These are phyloP conservation scores for Trematocara caparti DNA, from an alignment of 2,797 vertebrate genomes.

Conservation along the genomic window DNA sequence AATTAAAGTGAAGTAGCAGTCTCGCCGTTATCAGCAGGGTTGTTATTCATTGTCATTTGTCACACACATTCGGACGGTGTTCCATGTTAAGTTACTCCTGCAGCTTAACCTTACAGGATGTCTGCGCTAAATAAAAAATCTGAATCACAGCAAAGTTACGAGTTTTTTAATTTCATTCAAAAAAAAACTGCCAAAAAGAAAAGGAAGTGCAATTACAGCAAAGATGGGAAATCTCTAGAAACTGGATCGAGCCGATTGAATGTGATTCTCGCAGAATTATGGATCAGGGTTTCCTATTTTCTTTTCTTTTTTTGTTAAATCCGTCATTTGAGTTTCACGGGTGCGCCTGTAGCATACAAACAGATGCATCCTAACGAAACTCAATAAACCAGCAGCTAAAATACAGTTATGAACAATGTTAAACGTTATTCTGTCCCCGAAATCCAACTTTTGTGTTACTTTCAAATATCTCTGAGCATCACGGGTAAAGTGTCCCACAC, in stretches of 20 bases:
- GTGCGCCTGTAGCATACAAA: neutral
- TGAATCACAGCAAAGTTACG: neutral
- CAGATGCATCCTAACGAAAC: neutral
- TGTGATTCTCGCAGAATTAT: neutral
- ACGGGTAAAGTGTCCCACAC: neutral
- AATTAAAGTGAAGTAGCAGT: too few relatives aligned
- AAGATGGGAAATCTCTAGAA: neutral
- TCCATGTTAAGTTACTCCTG: neutral
- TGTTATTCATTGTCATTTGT: too few relatives aligned
- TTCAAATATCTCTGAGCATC: neutral
- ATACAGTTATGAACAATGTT: neutral
- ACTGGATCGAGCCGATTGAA: neutral
- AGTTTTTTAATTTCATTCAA: rapidly evolving
- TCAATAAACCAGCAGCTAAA: neutral
- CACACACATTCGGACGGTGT: neutral
- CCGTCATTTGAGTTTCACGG: rapidly evolving
- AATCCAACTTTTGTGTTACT: neutral
- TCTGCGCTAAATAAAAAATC: neutral
- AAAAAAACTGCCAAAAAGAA: neutral
- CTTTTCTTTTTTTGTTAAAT: neutral
- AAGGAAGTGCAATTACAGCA: neutral
- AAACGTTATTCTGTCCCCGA: rapidly evolving
- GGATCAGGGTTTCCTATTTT: neutral
- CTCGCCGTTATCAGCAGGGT: too few relatives aligned
- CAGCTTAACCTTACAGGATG: neutral